Conservation (phyloP, 2,797 vertebrate species). For the Hybognathus amarus region DNA sequence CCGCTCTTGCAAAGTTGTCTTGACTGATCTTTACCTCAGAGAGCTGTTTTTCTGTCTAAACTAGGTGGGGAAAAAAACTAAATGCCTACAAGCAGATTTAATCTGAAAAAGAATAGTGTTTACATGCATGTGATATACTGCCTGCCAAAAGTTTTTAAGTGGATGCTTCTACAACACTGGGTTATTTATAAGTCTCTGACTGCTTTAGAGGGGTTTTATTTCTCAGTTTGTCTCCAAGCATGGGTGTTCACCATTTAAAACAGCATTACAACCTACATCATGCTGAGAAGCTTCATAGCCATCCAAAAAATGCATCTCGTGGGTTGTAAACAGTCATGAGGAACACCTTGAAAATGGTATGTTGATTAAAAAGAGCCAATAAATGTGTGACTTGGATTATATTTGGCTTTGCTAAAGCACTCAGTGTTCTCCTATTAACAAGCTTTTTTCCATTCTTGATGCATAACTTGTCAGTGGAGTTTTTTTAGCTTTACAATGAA, state of each 20-base stretch:
- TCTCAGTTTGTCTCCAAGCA: slow-evolving; percentile 54
- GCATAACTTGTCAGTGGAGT: neutral
- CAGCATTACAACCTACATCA: slow-evolving; percentile 33
- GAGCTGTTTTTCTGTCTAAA: slow-evolving; percentile 73
- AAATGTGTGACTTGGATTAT: slow-evolving; percentile 15
- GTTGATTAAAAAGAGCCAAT: slow-evolving; percentile 34
- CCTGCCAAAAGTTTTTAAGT: slow-evolving; percentile 76
- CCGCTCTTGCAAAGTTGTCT: slow-evolving; percentile 64
- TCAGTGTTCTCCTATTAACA: neutral
- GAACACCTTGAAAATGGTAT: slow-evolving; percentile 43
- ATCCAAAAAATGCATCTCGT: slow-evolving; percentile 43
- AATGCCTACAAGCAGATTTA: slow-evolving; percentile 82
- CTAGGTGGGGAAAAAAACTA: slow-evolving; percentile 65
- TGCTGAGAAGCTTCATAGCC: slow-evolving; percentile 36
- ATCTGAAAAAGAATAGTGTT: slow-evolving; percentile 83
- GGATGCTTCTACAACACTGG: slow-evolving; percentile 70
- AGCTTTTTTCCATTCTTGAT: neutral
- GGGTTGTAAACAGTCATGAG: slow-evolving; percentile 41
- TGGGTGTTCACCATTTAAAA: slow-evolving; percentile 56
- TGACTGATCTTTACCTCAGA: slow-evolving; percentile 60
- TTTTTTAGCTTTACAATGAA: neutral
- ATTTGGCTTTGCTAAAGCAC: slow-evolving; percentile 9
- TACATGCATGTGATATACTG: slow-evolving; percentile 81
- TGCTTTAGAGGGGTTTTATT: slow-evolving; percentile 66
- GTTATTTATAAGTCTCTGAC: slow-evolving; percentile 63